Base-by-base conservation (phyloP, 1,140 invertebrate species). In the Brachionus paranguensis region DNA sequence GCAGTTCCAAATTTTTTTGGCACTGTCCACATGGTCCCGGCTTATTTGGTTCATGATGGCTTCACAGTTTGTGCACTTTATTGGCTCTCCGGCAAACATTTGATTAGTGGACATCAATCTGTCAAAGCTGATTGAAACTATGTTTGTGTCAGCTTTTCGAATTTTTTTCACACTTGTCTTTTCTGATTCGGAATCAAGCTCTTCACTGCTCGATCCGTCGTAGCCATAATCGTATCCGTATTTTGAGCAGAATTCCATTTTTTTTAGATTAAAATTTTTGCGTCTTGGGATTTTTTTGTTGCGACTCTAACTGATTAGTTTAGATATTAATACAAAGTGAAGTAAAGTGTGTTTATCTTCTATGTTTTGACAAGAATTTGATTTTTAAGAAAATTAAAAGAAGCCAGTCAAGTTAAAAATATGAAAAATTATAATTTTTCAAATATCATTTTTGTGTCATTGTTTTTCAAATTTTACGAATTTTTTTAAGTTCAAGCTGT, bases 1-100 rank as follows among this genome's bases (percentile, higher is more conserved):
- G 86, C 88, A 83, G 60, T 7, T 83, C 78, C 78, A 83, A 14
- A 64, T 65, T 53, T 79, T 79, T 33, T 50, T 70, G 7, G 0
- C 4, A 17, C 55, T 12, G 5, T 27, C 7, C 3, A 78, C 14
- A 60, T 50, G 20, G 8, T 50, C n/a, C 14, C 17, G n/a, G 17
- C 76, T 78, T 29, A 50, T 10, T 27, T 47, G 14, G 37, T n/a
- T 33, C 20, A 78, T 60, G 29, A 47, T 33, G 11, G 76, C 76
- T 14, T 50, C 20, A 17, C 76, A 78, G 17, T 78, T 78, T 11
- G 5, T 11, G 29, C 76, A 78, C 8, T 27, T 20, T 11, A 78
- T 50, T 4, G 76, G 45, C n/a, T 50, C 43, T 14, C 76, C 76
- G 29, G 76, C 45, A 27, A 78, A 50, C 76, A 53, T 60, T 24